Percentiles rank a stretch among this genome's conserved stretches.
phyloP scores from a whole-genome alignment of 92 coral and sea anemone genomes.

The Siderastrea radians region DNA sequence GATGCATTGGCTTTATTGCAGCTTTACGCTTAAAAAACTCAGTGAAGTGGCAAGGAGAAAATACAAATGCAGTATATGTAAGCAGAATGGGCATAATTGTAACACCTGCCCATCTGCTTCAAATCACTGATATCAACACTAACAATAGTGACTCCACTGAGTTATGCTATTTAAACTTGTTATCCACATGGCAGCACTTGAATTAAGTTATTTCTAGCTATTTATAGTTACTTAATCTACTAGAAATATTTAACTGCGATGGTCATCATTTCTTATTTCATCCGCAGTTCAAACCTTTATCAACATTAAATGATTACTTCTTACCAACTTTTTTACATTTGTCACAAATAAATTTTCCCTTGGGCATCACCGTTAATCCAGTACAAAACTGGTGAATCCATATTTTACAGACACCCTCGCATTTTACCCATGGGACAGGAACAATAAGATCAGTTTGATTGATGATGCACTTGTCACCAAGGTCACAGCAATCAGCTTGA shows the following conservation, averaged over 20 bases:
- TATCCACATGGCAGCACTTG: too few relatives aligned
- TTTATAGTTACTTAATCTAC: not conserved
- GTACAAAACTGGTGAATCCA: conserved; percentile 49
- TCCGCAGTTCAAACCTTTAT: too few relatives aligned
- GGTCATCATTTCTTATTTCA: too few relatives aligned
- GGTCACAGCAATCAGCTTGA: conserved; percentile 52
- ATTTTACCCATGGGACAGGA: conserved; percentile 53
- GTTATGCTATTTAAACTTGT: not conserved
- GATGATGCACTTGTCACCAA: conserved; percentile 29
- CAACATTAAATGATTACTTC: too few relatives aligned
- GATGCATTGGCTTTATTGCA: conserved; percentile 57
- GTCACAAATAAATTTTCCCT: conserved; percentile 50
- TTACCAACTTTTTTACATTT: conserved; percentile 33
- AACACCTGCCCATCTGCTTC: conserved; percentile 35
- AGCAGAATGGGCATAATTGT: conserved; percentile 54
- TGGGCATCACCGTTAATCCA: conserved; percentile 44
- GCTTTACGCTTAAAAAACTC: conserved; percentile 34
- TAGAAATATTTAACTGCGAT: not conserved
- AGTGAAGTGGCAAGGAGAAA: conserved; percentile 25
- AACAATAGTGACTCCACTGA: not conserved
- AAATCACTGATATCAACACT: not conserved
- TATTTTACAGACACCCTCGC: conserved; percentile 42
- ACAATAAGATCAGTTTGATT: conserved; percentile 34
- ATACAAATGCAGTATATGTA: conserved; percentile 38
- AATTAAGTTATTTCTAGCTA: too few relatives aligned